phyloP scores from a whole-genome alignment of 2,888 invertebrate species.

The Hypercompe scribonia region DNA sequence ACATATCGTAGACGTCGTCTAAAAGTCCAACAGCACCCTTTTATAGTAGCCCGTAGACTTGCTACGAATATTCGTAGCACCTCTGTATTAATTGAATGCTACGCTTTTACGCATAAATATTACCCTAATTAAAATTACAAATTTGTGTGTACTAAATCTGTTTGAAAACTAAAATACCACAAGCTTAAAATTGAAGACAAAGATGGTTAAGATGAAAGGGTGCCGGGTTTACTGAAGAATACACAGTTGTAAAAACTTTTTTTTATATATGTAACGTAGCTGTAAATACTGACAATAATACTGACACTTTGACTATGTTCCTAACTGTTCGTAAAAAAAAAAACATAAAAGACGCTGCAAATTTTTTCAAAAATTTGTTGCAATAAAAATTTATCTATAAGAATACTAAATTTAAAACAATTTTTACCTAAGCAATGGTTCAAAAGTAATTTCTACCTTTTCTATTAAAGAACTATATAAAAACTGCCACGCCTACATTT shows the following conservation, averaged over 20 bases:
- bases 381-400: not conserved
- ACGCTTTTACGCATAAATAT: not conserved
- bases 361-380: too few species aligned
- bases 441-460: not conserved
- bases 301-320: too few species aligned
- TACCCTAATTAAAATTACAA: not conserved
- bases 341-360: too few species aligned
- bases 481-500: conserved; percentile 35
- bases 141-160: not conserved
- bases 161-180: too few species aligned
- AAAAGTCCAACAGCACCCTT: not conserved
- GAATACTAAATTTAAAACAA: not conserved
- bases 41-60: not conserved
- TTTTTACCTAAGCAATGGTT: not conserved
- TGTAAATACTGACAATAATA: too few species aligned
- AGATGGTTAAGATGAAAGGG: too few species aligned
- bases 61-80: conserved; percentile 5
- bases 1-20: too few species aligned
- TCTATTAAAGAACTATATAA: not conserved
- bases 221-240: too few species aligned
- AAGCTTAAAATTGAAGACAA: too few species aligned
- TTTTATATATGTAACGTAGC: too few species aligned
- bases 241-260: too few species aligned
- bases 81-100: not conserved
- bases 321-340: too few species aligned